Percentiles rank a stretch among this genome's conserved stretches.
Evolutionary conservation across 2,113 vertebrate genomes (phyloP).

Genomic region (Bettongia penicillata): DNA sequence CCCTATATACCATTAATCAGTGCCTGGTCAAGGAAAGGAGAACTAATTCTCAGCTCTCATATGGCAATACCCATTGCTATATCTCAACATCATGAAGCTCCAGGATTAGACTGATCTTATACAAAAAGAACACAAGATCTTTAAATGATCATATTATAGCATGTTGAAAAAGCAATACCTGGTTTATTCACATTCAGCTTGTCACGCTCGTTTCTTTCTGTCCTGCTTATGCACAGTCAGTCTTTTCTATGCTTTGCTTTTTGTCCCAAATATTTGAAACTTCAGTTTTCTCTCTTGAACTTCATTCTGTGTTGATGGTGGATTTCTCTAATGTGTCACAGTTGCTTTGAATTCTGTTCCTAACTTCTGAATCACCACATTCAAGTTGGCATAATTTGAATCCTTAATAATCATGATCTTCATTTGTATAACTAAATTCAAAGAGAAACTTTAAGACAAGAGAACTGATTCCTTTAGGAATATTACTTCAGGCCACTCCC

Average conservation of each 20-base stretch:
- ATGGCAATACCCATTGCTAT: background rate
- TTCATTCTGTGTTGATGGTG: background rate
- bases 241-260: constrained; percentile 26
- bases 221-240: background rate
- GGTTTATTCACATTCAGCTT: constrained; percentile 16
- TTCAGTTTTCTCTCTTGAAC: constrained; percentile 38
- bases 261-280: background rate
- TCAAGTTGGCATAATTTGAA: background rate
- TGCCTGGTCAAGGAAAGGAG: background rate
- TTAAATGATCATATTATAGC: background rate
- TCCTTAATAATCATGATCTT: background rate
- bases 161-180: constrained; percentile 17
- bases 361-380: background rate
- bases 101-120: constrained; percentile 5
- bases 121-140: background rate
- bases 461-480: constrained; percentile 17
- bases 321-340: constrained; percentile 61
- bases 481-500: constrained; percentile 3
- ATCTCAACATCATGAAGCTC: background rate
- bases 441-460: background rate
- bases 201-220: background rate
- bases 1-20: background rate
- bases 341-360: constrained; percentile 62
- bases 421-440: constrained; percentile 9
- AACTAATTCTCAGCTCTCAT: background rate